A percentile compares a stretch with the other conserved stretches of the same genome.
phyloP scores from a whole-genome alignment of 2,888 invertebrate species.

The Drosophila percnosoma region DNA sequence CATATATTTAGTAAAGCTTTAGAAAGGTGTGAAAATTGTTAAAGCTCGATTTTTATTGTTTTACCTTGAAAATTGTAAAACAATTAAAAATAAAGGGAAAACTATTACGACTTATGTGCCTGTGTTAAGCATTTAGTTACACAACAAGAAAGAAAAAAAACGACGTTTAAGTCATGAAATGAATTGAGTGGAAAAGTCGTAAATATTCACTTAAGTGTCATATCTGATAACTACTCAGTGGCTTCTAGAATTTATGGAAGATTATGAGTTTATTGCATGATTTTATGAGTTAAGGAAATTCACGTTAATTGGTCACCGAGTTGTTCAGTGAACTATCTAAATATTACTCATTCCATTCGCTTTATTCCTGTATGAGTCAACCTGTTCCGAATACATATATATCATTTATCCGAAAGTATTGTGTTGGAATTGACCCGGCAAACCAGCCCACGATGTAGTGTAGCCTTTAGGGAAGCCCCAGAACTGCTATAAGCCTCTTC shows the following conservation, averaged over 20 bases:
- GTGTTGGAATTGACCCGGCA: background rate
- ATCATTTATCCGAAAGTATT: conserved; percentile 23
- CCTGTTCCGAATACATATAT: background rate
- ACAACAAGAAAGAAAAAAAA: conserved; percentile 9
- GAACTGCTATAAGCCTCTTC: conserved; percentile 37
- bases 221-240: conserved; percentile 31
- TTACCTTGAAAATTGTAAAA: background rate
- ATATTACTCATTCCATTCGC: background rate
- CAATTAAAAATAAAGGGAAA: background rate
- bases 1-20: too few relatives aligned
- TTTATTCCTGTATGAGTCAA: conserved; percentile 7
- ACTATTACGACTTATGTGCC: background rate
- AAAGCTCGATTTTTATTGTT: background rate
- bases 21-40: background rate
- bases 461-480: conserved; percentile 34
- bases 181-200: conserved; percentile 29
- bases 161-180: conserved; percentile 23
- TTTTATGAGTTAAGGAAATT: conserved; percentile 59
- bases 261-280: conserved; percentile 70
- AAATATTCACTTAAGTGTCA: conserved; percentile 55
- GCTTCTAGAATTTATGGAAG: conserved; percentile 8
- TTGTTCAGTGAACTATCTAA: conserved; percentile 27
- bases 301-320: conserved; percentile 40
- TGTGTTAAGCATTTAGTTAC: conserved; percentile 24
- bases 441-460: conserved; percentile 2